Evolutionary conservation across 1,140 invertebrate genomes (phyloP).

Genomic region (Aphelenchoides besseyi): DNA sequence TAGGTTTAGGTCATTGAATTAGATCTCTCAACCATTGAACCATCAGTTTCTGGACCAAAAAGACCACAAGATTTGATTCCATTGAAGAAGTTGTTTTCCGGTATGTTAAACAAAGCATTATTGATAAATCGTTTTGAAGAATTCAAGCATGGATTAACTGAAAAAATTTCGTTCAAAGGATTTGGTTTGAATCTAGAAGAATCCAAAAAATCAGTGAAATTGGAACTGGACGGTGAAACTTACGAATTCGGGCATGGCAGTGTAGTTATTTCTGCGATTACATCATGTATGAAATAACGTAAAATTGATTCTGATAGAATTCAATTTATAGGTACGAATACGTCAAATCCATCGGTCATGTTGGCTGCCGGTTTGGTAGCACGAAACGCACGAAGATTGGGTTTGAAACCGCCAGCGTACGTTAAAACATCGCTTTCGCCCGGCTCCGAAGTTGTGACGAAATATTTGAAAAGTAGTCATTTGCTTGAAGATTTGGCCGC

Average conservation of each 20-base stretch:
- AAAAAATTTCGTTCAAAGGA: constrained; percentile 72
- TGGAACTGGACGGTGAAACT: constrained; percentile 76
- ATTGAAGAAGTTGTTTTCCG: constrained; percentile 83
- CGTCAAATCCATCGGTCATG: constrained; percentile 95
- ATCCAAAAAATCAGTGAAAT: constrained; percentile 70
- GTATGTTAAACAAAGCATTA: too few relatives aligned
- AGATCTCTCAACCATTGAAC: constrained; percentile 81
- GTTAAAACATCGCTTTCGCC: constrained; percentile 94
- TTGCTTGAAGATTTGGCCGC: constrained; percentile 80
- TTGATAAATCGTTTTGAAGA: too few relatives aligned
- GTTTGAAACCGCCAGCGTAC: constrained; percentile 81
- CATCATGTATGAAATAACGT: too few relatives aligned
- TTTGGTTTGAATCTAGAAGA: constrained; percentile 77
- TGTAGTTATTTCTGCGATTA: constrained; percentile 94
- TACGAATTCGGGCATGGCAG: constrained; percentile 85
- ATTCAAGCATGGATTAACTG: constrained; percentile 80
- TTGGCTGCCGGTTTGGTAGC: constrained; percentile 74
- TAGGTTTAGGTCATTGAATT: constrained; percentile 73
- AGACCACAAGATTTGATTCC: constrained; percentile 90
- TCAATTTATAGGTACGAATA: too few relatives aligned
- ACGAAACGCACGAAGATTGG: constrained; percentile 87
- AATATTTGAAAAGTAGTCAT: constrained; percentile 79
- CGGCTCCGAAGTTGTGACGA: constrained; percentile 93
- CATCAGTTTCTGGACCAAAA: constrained; percentile 92
- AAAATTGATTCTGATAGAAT: too few relatives aligned